phyloP scores from a whole-genome alignment of 1,140 invertebrate species.

The Calephelis virginiensis region DNA sequence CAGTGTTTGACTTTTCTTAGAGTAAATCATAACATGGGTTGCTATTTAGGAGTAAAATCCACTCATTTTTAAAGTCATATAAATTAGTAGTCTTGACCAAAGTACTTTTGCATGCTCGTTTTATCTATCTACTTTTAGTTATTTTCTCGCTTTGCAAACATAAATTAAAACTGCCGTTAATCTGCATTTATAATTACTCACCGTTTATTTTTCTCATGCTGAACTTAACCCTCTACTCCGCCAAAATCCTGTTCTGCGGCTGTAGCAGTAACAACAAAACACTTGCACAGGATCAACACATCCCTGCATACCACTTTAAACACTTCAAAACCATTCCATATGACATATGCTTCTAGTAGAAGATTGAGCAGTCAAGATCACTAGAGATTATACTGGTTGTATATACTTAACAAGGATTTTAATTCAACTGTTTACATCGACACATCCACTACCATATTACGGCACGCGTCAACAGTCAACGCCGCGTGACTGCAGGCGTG shows the following conservation, averaged over 20 bases:
- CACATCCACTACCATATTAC: slow-evolving; percentile 69
- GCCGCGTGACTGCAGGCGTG: slow-evolving; percentile 73
- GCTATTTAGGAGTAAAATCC: no score
- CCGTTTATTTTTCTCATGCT: slow-evolving; percentile 76
- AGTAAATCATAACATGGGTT: no score
- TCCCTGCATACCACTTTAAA: slow-evolving; percentile 44
- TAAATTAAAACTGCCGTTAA: no score
- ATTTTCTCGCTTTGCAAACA: no score
- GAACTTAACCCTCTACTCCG: slow-evolving; percentile 62
- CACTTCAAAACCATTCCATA: slow-evolving; percentile 14
- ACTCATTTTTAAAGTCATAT: no score
- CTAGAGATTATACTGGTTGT: slow-evolving; percentile 45
- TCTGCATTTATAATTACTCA: slow-evolving; percentile 36
- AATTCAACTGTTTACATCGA: slow-evolving; percentile 54
- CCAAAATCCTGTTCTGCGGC: slow-evolving; percentile 66
- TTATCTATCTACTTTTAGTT: no score
- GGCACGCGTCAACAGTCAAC: slow-evolving; percentile 62
- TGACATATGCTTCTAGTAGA: neutral
- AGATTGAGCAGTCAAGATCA: slow-evolving; percentile 13
- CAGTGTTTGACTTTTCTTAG: no score
- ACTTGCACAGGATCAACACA: slow-evolving; percentile 60
- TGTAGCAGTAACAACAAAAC: slow-evolving; percentile 67
- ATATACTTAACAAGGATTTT: slow-evolving; percentile 64
- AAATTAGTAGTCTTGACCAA: no score
- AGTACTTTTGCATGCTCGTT: no score